Base-by-base conservation (phyloP, 2,797 vertebrate species). In the Coracias cyanogaster region DNA sequence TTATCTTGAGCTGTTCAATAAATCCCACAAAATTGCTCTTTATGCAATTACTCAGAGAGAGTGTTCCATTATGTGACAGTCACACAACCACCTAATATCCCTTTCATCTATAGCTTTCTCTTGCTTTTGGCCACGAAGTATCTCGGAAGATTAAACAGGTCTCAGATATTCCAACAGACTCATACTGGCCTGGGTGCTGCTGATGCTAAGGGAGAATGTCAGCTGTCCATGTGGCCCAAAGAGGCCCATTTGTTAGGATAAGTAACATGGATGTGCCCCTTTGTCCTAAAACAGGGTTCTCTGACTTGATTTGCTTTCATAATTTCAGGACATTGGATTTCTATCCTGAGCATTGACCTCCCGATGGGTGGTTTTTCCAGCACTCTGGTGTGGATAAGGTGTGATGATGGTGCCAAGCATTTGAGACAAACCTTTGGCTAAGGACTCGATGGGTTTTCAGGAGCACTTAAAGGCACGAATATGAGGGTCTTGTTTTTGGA, bases 11-110 rank as follows among this genome's bases (percentile, higher is more conserved):
- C 66, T 95, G 48, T 89, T 97, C 95, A 81, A n/a, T 93, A 95
- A 96, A 96, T 92, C 35, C 82, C 90, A 88, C 72, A 73, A 81
- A 94, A 96, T 35, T 93, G 89, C 80, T 82, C 79, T 96, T 95
- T 89, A 82, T 29, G 21, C 65, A 95, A 91, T 95, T 97, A 86
- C 72, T 96, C 51, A 41, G 78, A 82, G 89, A 81, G 51, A 54
- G 49, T 54, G 73, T 66, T 96, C 96, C 88, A 85, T 97, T 97
- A 97, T 65, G 95, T 82, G 90, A 91, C 52, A 84, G 90, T 89
- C 91, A 70, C 49, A 79, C 67, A 90, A 55, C 41, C 86, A 77
- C 55, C 52, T 72, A 55, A 93, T 83, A 62, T 82, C 79, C 65
- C 87, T 96, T 77, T 86, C 90, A 90, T 82, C 82, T 83, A 7